Percentiles rank a stretch among this genome's conserved stretches.
Conservation (phyloP, 2,888 invertebrate genomes). For the Sinotaia quadrata region DNA sequence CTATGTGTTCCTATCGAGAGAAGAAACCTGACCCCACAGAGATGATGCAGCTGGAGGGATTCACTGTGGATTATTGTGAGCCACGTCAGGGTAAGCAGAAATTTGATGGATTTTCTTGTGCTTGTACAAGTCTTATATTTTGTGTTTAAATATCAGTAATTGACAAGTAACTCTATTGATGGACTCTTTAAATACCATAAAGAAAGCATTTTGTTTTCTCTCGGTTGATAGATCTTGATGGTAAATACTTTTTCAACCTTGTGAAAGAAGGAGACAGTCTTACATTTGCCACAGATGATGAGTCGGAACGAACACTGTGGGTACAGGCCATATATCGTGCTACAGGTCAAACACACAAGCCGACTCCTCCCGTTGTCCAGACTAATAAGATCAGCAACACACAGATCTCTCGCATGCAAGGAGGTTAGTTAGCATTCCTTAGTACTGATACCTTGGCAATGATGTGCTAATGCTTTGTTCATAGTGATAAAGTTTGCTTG, state of each 20-base stretch:
- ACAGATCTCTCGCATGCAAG: constrained; percentile 88
- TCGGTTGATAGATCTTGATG: too few relatives aligned
- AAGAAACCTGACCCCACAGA: constrained; percentile 99
- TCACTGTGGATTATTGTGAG: constrained; percentile 97
- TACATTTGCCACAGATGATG: constrained; percentile 78
- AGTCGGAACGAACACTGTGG: constrained; percentile 98
- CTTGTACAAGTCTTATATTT: too few relatives aligned
- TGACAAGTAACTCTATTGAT: too few relatives aligned
- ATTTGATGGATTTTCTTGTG: too few relatives aligned
- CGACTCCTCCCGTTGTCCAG: constrained; percentile 87
- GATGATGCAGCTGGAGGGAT: constrained; percentile 99
- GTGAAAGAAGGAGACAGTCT: constrained; percentile 98
- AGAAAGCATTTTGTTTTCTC: background rate
- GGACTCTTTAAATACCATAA: background rate
- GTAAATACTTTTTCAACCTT: constrained; percentile 96
- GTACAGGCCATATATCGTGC: constrained; percentile 99
- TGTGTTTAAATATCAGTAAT: too few relatives aligned
- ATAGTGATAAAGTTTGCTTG: background rate
- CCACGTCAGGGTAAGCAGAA: constrained; percentile 85
- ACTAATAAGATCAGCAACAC: constrained; percentile 76
- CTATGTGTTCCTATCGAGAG: constrained; percentile 99
- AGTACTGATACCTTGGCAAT: too few relatives aligned
- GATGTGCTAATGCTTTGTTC: too few relatives aligned
- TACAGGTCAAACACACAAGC: constrained; percentile 99
- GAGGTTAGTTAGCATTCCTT: constrained; percentile 78